Percentiles rank a stretch among this genome's conserved stretches.
These are phyloP conservation scores for Desoria tigrina DNA, from an alignment of 2,888 invertebrate genomes.

Conservation along the genomic window DNA sequence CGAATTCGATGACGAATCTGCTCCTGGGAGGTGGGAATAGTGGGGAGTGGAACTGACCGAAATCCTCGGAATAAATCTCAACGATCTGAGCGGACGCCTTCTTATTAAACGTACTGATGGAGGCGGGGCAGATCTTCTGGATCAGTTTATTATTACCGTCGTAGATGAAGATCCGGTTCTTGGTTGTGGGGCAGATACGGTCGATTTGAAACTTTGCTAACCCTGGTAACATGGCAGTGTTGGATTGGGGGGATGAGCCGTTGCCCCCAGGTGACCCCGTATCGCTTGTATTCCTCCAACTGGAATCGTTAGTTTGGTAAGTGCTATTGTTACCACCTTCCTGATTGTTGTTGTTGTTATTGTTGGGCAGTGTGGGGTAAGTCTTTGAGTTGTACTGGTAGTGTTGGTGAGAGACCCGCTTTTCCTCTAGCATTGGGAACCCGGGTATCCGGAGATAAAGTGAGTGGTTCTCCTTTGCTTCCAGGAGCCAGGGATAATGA, in stretches of 20 bases:
- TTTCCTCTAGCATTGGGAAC: constrained; percentile 46
- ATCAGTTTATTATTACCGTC: constrained; percentile 61
- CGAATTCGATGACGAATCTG: constrained; percentile 73
- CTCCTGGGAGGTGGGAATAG: constrained; percentile 50
- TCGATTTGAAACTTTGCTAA: constrained; percentile 57
- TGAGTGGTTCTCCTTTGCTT: constrained; percentile 76
- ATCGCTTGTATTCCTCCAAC: not conserved
- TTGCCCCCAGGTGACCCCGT: not conserved
- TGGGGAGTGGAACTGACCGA: constrained; percentile 47
- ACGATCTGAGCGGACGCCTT: constrained; percentile 47
- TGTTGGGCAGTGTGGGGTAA: not conserved
- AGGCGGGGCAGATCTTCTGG: constrained; percentile 52
- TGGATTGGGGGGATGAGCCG: constrained; percentile 20
- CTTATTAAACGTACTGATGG: constrained; percentile 41
- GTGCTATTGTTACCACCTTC: not conserved
- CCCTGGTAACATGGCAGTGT: constrained; percentile 35
- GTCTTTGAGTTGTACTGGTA: not conserved
- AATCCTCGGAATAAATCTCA: constrained; percentile 52
- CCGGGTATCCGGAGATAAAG: constrained; percentile 68
- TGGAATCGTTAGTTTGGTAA: constrained; percentile 2
- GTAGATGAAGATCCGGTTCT: constrained; percentile 78
- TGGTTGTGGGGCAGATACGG: constrained; percentile 70
- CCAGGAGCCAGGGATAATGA: constrained; percentile 77
- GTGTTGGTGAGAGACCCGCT: constrained; percentile 12
- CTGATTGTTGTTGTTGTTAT: no score